These are phyloP conservation scores for Leucosticte australis DNA, from an alignment of 2,113 vertebrate species.

Conservation along the genomic window DNA sequence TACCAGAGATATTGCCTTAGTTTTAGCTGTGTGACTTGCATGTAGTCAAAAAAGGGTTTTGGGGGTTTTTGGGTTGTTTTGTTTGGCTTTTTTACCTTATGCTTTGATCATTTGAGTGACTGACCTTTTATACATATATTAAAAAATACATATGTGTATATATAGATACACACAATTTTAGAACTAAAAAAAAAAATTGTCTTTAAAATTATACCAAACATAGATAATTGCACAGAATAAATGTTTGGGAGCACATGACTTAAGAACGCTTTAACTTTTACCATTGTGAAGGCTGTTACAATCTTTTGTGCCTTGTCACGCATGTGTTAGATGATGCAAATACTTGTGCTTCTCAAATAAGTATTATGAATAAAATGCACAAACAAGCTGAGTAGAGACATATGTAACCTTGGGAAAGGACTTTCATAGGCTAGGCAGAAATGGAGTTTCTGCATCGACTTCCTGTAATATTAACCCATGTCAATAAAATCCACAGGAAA, in stretches of 20 bases:
- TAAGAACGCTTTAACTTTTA: neutral
- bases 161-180: neutral
- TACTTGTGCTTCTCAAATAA: neutral
- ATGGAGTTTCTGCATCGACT: neutral
- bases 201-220: neutral
- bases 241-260: neutral
- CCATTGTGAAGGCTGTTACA: neutral
- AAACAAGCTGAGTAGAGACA: neutral
- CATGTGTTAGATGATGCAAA: neutral
- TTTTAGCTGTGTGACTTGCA: neutral
- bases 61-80: neutral
- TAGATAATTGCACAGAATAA: neutral
- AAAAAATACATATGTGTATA: neutral
- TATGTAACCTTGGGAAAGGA: neutral
- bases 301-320: neutral
- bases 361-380: neutral
- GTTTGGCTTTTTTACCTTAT: neutral
- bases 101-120: neutral
- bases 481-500: constrained; percentile 41
- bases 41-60: neutral
- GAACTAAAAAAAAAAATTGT: neutral
- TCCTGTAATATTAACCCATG: neutral
- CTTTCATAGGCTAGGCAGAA: neutral
- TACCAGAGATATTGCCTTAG: neutral
- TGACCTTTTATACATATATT: neutral